Percentiles rank a stretch among this genome's conserved stretches.
These are phyloP conservation scores for Aphis craccivora DNA, from an alignment of 1,140 invertebrate species.

Conservation along the genomic window DNA sequence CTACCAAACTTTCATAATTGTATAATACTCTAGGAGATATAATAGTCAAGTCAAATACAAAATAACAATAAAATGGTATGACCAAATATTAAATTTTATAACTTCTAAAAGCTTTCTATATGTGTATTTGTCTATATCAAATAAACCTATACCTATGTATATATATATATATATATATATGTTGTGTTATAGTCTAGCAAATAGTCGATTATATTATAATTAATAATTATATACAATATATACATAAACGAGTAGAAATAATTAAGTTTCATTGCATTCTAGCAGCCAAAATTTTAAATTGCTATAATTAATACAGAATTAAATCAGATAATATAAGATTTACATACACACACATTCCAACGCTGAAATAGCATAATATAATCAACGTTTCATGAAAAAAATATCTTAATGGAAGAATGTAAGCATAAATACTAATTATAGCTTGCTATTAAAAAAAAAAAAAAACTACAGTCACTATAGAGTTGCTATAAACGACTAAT, in stretches of 20 bases:
- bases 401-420: not conserved
- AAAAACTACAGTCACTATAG: not conserved
- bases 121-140: not conserved
- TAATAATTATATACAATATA: not conserved
- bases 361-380: not conserved
- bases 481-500: not conserved
- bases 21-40: not conserved
- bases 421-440: not conserved
- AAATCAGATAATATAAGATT: not conserved
- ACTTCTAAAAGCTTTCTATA: not conserved
- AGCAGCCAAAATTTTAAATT: not conserved
- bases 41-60: too few species aligned
- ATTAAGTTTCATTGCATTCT: not conserved
- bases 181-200: not conserved
- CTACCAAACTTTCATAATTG: not conserved
- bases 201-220: not conserved
- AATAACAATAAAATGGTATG: too few species aligned
- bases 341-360: not conserved
- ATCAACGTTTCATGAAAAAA: not conserved
- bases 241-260: not conserved
- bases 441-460: not conserved
- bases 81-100: too few species aligned
- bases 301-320: not conserved
- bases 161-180: too few species aligned
- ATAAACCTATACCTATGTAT: too few species aligned